Evolutionary conservation across 1,140 invertebrate species (phyloP).

Genomic region (Nomia melanderi): DNA sequence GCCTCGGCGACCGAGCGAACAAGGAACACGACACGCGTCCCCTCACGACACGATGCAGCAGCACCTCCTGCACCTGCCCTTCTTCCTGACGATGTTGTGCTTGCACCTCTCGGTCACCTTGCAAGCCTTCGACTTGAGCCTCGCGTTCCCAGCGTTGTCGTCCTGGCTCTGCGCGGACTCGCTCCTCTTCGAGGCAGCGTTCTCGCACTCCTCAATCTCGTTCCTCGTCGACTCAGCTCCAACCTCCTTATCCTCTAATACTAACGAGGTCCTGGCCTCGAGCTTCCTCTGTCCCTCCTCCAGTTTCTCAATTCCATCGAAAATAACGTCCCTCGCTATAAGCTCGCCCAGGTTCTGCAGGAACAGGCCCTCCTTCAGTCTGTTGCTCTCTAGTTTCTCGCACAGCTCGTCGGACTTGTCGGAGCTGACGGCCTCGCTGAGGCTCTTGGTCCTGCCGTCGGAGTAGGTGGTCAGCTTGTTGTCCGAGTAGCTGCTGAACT

Average conservation of each 20-base stretch:
- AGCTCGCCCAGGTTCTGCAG: constrained; percentile 14
- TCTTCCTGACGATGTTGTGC: constrained; percentile 65
- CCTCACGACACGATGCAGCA: constrained; percentile 75
- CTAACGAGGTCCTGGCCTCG: too few species aligned
- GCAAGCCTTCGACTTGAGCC: constrained; percentile 68
- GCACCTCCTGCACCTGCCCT: constrained; percentile 70
- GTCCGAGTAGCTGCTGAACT: constrained; percentile 59
- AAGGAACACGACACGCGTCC: constrained; percentile 50
- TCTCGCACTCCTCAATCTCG: constrained; percentile 13
- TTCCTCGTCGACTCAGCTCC: neutral
- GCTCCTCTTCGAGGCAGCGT: constrained; percentile 62
- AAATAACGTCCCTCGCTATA: too few species aligned
- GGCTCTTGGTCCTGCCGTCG: constrained; percentile 68
- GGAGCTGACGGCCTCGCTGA: constrained; percentile 71
- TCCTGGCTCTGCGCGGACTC: constrained; percentile 72
- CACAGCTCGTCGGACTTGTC: constrained; percentile 67
- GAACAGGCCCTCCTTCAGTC: constrained; percentile 43
- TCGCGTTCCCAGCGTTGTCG: constrained; percentile 57
- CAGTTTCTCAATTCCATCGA: too few species aligned
- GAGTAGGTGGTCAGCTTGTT: constrained; percentile 65
- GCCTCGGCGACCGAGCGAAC: too few species aligned
- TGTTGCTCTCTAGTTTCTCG: constrained; percentile 59
- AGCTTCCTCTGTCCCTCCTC: too few species aligned
- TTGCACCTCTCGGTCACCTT: constrained; percentile 72
- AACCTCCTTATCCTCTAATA: neutral